These are phyloP conservation scores for Melanotaenia trifasciata DNA, from an alignment of 2,797 vertebrate species.

Conservation along the genomic window DNA sequence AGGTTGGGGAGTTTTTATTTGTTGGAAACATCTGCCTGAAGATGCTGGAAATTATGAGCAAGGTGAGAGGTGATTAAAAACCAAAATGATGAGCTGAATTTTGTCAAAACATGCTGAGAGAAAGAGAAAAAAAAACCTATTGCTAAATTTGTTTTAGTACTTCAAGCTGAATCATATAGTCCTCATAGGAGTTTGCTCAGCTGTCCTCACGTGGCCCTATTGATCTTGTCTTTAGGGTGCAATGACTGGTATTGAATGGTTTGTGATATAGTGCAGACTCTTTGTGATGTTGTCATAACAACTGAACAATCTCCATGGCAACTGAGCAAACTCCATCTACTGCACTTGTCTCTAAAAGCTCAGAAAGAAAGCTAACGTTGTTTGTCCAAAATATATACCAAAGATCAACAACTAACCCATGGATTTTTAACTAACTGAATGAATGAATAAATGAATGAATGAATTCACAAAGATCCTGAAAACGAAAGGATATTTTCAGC, in stretches of 20 bases:
- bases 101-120: not conserved
- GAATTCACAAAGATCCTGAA: not conserved
- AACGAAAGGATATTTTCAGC: not conserved
- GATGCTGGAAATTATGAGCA: not conserved
- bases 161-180: not conserved
- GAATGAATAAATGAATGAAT: too few relatives aligned
- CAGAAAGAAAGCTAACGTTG: not conserved
- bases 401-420: not conserved
- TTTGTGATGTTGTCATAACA: slow-evolving; percentile 8
- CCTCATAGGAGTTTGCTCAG: not conserved
- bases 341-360: slow-evolving; percentile 1
- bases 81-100: not conserved
- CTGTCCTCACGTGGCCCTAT: not conserved
- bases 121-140: too few relatives aligned
- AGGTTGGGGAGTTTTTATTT: not conserved
- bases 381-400: not conserved
- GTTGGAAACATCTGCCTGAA: not conserved
- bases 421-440: slow-evolving; percentile 3
- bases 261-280: slow-evolving; percentile 9
- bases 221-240: not conserved
- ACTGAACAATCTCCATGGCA: slow-evolving; percentile 1
- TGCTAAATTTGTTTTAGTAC: not conserved
- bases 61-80: not conserved
- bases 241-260: not conserved
- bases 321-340: slow-evolving; percentile 16